Base-by-base conservation (phyloP, 1,140 invertebrate species). In the Dendroctonus ponderosae region DNA sequence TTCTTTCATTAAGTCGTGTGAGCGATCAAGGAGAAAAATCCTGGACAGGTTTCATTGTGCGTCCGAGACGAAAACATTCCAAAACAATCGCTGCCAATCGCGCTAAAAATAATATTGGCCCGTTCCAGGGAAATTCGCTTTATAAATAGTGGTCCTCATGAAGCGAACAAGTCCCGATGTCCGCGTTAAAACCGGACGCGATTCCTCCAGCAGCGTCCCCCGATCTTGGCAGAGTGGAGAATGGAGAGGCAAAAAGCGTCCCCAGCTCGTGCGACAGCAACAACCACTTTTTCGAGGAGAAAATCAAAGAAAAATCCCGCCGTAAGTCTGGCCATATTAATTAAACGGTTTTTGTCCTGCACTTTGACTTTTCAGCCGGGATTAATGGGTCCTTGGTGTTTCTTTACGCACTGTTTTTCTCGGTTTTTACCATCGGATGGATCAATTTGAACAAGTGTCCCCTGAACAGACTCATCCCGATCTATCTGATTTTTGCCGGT, bases 401-500 rank as follows among this genome's bases (percentile, higher is more conserved):
- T 38, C 62, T 74, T 8, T 77, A 77, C 61, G 70, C 61, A 7
- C 50, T 77, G 15, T 74, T 77, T 40, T 71, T 71, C 40, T 48
- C 66, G 11, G 76, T 72, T 69, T 75, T 77, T 50, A 65, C 71
- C 7, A 68, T 73, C 26, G 76, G 76, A 44, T 72, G 71, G 70
- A 53, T 76, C 5, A 76, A 68, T 53, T 12, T 77, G 15, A 75
- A 76, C 39, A 75, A 62, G 43, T 77, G 76, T 67, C 57, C 75
- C 7, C 56, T 73, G 3, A 74, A 71, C 50, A 70, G 67, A 43
- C 57, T 76, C 15, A 75, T 77, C 26, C 75, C 76, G 9, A 70
- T 77, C 43, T 77, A 77, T 56, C 54, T 77, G 39, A 76, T 77
- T 51, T 67, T 76, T 12, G 72, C 74, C 68, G 75, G 75, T 77